phyloP scores from a whole-genome alignment of 1,140 invertebrate genomes.

The Hyphantria cunea region DNA sequence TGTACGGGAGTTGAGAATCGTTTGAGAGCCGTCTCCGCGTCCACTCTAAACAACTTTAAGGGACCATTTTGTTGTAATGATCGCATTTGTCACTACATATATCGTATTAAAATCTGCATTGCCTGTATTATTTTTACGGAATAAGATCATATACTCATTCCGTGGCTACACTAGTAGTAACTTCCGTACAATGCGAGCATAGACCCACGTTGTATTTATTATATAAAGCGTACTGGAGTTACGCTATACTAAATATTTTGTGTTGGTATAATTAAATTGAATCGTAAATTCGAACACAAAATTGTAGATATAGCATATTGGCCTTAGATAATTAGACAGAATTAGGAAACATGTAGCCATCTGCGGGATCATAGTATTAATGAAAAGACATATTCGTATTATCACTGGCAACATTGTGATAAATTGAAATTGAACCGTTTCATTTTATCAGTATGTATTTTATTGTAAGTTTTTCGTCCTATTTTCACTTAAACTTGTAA shows the following conservation, averaged over 20 bases:
- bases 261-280: constrained; percentile 53
- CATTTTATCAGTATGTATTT: too few relatives aligned
- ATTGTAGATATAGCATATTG: constrained; percentile 77
- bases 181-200: constrained; percentile 11
- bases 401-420: constrained; percentile 28
- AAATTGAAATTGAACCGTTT: constrained; percentile 26
- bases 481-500: constrained; percentile 34
- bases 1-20: too few relatives aligned
- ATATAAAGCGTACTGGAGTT: constrained; percentile 58
- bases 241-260: constrained; percentile 71
- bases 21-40: too few relatives aligned
- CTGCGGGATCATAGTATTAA: constrained; percentile 31
- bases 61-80: constrained; percentile 23
- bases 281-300: constrained; percentile 65
- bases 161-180: too few relatives aligned
- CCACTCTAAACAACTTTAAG: too few relatives aligned
- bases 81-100: too few relatives aligned
- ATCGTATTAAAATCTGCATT: too few relatives aligned
- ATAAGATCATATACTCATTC: too few relatives aligned
- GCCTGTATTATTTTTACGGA: too few relatives aligned
- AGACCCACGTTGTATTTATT: constrained; percentile 20
- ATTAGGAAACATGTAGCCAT: constrained; percentile 26
- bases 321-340: constrained; percentile 74
- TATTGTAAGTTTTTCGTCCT: constrained; percentile 20
- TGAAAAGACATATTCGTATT: constrained; percentile 23